phyloP scores from a whole-genome alignment of 2,797 vertebrate genomes.

The Tamandua tetradactyla region DNA sequence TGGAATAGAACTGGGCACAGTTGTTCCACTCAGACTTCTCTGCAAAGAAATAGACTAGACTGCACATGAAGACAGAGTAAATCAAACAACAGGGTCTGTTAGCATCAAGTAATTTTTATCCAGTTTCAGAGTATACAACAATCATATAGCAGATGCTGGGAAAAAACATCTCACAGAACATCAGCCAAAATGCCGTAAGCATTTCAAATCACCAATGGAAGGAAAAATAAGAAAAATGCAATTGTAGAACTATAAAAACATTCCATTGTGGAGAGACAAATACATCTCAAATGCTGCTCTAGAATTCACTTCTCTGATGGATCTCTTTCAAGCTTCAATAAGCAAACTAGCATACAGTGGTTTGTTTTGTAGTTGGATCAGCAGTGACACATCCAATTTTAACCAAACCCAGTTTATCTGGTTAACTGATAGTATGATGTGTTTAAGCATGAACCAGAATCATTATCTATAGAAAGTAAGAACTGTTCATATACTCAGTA shows the following conservation, averaged over 20 bases:
- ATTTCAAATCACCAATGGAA: constrained; percentile 48
- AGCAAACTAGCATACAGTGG: neutral
- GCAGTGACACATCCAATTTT: neutral
- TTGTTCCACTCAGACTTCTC: neutral
- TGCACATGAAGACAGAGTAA: neutral
- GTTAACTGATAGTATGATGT: neutral
- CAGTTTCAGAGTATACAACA: neutral
- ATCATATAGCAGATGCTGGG: neutral
- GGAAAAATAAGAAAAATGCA: neutral
- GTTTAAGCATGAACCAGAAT: neutral
- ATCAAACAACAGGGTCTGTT: constrained; percentile 40
- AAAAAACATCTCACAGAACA: neutral
- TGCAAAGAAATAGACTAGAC: neutral
- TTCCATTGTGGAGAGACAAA: neutral
- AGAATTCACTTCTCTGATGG: neutral
- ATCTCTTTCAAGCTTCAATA: neutral
- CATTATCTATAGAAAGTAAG: neutral
- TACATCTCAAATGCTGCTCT: neutral
- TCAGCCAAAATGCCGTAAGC: constrained; percentile 14
- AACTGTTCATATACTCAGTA: neutral
- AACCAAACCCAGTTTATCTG: neutral
- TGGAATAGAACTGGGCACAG: neutral
- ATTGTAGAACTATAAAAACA: constrained; percentile 6
- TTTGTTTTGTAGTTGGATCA: neutral
- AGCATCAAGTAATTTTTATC: neutral